These are phyloP conservation scores for Naja naja DNA, from an alignment of 2,113 vertebrate genomes.

Conservation along the genomic window DNA sequence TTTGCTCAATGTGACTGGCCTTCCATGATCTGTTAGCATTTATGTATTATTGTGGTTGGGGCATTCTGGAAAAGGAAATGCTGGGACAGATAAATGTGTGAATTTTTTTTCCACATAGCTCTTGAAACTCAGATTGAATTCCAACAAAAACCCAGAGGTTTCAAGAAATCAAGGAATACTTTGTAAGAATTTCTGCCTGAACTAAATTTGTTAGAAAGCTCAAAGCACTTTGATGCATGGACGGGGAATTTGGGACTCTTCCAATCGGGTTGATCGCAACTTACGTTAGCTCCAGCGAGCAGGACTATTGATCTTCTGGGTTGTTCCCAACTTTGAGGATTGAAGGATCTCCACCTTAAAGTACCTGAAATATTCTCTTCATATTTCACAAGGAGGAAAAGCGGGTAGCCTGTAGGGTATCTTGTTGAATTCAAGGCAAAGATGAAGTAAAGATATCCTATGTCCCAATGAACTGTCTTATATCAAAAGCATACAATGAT, in stretches of 20 bases:
- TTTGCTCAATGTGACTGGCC: not conserved
- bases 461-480: not conserved
- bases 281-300: not conserved
- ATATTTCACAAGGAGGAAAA: not conserved
- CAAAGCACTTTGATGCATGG: not conserved
- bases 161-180: not conserved
- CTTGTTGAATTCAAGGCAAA: not conserved
- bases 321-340: not conserved
- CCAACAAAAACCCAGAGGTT: not conserved
- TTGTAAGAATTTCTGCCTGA: not conserved
- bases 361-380: not conserved
- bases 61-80: not conserved
- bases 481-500: not conserved
- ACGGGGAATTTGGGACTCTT: not conserved
- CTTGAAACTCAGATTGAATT: not conserved
- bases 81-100: not conserved
- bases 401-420: not conserved
- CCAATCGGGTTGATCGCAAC: not conserved
- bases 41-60: not conserved
- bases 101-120: not conserved
- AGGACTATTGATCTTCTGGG: not conserved
- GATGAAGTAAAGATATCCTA: not conserved
- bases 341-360: not conserved
- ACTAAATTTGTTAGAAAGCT: not conserved
- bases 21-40: not conserved